Evolutionary conservation across 1,140 invertebrate genomes (phyloP).

Genomic region (Heliothis virescens): DNA sequence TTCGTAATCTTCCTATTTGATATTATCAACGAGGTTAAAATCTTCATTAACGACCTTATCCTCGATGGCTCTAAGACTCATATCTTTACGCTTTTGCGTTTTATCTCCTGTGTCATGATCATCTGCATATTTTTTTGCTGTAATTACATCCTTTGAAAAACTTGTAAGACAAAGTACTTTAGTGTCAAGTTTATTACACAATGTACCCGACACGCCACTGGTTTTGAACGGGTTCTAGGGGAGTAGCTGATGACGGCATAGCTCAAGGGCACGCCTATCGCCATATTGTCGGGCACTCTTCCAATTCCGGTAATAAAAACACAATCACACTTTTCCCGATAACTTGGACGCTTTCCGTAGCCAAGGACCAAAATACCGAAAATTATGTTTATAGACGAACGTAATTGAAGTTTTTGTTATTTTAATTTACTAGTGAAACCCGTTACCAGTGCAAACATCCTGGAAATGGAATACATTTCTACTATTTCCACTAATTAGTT

Average conservation of each 20-base stretch:
- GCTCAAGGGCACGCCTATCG: not conserved
- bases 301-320: constrained; percentile 6
- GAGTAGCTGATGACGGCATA: not conserved
- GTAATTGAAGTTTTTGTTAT: not conserved
- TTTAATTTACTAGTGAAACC: too few relatives aligned
- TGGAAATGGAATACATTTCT: not conserved
- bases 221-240: not conserved
- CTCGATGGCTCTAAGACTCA: too few relatives aligned
- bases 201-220: not conserved
- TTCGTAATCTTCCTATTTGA: too few relatives aligned
- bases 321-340: not conserved
- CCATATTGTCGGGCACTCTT: not conserved
- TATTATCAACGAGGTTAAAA: too few relatives aligned
- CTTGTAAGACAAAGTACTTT: too few relatives aligned
- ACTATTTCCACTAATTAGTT: not conserved
- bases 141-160: too few relatives aligned
- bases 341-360: not conserved
- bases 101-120: too few relatives aligned
- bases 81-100: too few relatives aligned
- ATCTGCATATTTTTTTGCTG: too few relatives aligned
- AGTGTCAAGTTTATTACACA: not conserved
- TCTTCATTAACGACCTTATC: too few relatives aligned
- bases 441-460: not conserved
- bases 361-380: not conserved
- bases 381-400: too few relatives aligned